These are phyloP conservation scores for Drosophila longiperda DNA, from an alignment of 2,888 invertebrate species.

Conservation along the genomic window DNA sequence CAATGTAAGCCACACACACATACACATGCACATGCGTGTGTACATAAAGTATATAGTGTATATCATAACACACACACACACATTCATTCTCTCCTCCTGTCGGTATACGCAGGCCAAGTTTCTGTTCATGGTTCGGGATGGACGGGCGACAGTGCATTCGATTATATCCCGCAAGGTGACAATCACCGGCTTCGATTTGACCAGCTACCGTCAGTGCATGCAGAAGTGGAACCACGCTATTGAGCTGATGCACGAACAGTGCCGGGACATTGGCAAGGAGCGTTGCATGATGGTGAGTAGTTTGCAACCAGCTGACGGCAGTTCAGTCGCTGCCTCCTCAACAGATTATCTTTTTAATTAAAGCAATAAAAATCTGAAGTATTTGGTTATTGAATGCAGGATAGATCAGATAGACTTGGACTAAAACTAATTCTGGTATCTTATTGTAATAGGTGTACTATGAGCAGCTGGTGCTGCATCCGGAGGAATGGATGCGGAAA, in stretches of 20 bases:
- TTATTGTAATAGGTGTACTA: slow-evolving; percentile 90
- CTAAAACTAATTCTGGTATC: not conserved
- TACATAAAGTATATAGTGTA: slow-evolving; percentile 6
- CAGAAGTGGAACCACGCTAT: slow-evolving; percentile 98
- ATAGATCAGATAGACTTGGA: not conserved
- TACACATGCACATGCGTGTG: not conserved
- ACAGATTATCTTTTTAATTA: not conserved
- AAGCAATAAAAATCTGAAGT: not conserved
- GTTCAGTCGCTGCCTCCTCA: not conserved
- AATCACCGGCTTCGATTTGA: slow-evolving; percentile 94
- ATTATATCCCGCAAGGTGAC: slow-evolving; percentile 97
- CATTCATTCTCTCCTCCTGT: not conserved
- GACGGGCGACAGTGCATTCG: slow-evolving; percentile 98
- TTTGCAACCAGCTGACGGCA: not conserved
- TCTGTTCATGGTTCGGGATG: slow-evolving; percentile 99
- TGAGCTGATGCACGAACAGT: slow-evolving; percentile 97
- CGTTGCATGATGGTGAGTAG: slow-evolving; percentile 90
- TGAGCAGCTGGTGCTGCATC: slow-evolving; percentile 98
- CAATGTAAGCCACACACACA: slow-evolving; percentile 86
- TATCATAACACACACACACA: slow-evolving; percentile 3
- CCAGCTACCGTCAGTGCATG: slow-evolving; percentile 96
- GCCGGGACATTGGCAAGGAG: slow-evolving; percentile 91
- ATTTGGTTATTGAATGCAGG: not conserved
- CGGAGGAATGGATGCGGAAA: slow-evolving; percentile 93
- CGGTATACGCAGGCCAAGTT: slow-evolving; percentile 90